phyloP scores from a whole-genome alignment of 2,797 vertebrate species.

The Notamacropus eugenii region DNA sequence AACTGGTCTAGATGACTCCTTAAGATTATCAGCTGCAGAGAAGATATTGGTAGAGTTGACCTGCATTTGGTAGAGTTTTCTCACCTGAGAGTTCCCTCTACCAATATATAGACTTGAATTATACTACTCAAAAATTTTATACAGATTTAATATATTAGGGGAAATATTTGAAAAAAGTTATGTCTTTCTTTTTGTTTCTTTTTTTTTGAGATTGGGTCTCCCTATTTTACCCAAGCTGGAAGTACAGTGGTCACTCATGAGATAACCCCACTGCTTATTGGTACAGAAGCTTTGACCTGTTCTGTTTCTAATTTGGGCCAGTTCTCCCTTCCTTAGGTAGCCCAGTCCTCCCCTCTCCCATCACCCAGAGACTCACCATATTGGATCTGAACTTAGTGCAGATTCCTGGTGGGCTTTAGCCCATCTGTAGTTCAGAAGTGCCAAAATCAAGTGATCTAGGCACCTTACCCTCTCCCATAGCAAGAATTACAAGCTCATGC shows the following conservation, averaged over 20 bases:
- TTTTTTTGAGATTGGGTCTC: not conserved
- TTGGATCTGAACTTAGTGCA: not conserved
- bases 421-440: not conserved
- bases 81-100: not conserved
- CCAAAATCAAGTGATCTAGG: not conserved
- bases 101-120: constrained; percentile 35
- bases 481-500: not conserved
- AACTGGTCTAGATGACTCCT: not conserved
- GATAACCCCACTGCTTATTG: not conserved
- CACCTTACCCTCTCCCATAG: not conserved
- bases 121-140: constrained; percentile 1
- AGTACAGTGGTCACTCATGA: not conserved
- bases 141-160: not conserved
- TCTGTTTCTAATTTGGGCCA: not conserved
- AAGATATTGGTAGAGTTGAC: not conserved
- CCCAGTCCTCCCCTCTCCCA: not conserved
- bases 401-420: not conserved
- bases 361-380: not conserved
- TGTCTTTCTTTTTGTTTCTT: not conserved
- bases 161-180: constrained; percentile 3
- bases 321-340: not conserved
- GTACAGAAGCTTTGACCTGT: not conserved
- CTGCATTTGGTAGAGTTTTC: not conserved
- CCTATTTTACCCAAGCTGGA: not conserved
- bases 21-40: not conserved